Evolutionary conservation across 2,797 vertebrate genomes (phyloP).

Genomic region (Echiichthys vipera): DNA sequence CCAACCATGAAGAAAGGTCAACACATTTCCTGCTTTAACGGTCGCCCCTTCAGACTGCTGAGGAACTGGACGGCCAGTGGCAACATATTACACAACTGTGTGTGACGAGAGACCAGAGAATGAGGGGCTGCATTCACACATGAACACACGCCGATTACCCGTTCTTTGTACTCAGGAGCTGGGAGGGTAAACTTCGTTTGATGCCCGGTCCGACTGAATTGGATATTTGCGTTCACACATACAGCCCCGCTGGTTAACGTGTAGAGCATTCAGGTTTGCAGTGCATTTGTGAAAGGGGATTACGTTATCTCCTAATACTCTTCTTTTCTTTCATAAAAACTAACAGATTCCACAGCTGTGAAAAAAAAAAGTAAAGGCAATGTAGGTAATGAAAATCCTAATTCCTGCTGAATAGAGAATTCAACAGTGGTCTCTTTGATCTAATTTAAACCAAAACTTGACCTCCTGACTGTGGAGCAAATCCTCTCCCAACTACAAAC

Average conservation of each 20-base stretch:
- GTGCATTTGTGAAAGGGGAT: no score
- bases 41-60: background rate
- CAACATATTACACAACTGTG: no score
- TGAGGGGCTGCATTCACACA: background rate
- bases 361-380: background rate
- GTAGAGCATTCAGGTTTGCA: no score
- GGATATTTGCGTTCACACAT: no score
- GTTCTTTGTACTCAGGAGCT: no score
- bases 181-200: no score
- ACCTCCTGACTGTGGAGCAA: background rate
- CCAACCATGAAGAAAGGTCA: conserved; percentile 48
- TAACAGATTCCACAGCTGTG: background rate
- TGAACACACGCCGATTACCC: no score
- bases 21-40: background rate
- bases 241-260: no score
- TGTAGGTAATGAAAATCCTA: background rate
- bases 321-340: no score
- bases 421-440: background rate
- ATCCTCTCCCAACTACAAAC: background rate
- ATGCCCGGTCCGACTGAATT: no score
- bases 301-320: background rate
- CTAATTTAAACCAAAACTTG: background rate
- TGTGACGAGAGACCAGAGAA: no score
- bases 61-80: no score
- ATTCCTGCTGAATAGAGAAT: background rate